Percentiles rank a stretch among this genome's conserved stretches.
Conservation (phyloP, 2,888 invertebrate species). For the Furcula furcula region DNA sequence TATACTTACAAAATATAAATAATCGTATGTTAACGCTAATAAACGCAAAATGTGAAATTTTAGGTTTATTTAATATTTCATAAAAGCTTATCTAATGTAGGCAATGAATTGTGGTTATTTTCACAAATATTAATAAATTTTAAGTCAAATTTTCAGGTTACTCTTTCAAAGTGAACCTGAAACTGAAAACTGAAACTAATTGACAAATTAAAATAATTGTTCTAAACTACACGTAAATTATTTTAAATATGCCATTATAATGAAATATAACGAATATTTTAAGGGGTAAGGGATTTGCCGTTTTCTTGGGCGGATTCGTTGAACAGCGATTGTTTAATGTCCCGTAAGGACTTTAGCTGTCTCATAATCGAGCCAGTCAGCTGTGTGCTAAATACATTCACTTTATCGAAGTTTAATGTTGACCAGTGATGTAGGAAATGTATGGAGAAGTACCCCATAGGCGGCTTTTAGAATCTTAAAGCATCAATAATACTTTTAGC, state of each 20-base stretch:
- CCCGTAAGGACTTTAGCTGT: conserved; percentile 54
- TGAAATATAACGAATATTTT: conserved; percentile 16
- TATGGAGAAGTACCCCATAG: conserved; percentile 4
- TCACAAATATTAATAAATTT: too few relatives aligned
- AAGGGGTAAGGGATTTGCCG: conserved; percentile 27
- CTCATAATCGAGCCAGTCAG: conserved; percentile 61
- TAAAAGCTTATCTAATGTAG: too few relatives aligned
- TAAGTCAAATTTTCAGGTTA: too few relatives aligned
- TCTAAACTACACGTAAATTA: conserved; percentile 12
- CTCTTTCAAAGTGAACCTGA: too few relatives aligned
- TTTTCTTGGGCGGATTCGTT: conserved; percentile 27
- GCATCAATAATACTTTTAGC: too few relatives aligned
- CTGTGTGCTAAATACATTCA: conserved; percentile 50
- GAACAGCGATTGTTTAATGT: conserved; percentile 63
- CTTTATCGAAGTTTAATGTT: conserved; percentile 45
- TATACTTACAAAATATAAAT: too few relatives aligned
- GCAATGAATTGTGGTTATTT: too few relatives aligned
- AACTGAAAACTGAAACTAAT: conserved; percentile 8
- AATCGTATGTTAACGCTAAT: too few relatives aligned
- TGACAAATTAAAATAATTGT: conserved; percentile 8
- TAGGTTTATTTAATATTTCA: too few relatives aligned
- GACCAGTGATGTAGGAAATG: conserved; percentile 20
- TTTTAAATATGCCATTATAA: conserved; percentile 17
- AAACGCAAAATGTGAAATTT: too few relatives aligned
- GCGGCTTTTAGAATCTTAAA: too few relatives aligned